phyloP scores from a whole-genome alignment of 2,113 vertebrate species.

The Alectura lathami region DNA sequence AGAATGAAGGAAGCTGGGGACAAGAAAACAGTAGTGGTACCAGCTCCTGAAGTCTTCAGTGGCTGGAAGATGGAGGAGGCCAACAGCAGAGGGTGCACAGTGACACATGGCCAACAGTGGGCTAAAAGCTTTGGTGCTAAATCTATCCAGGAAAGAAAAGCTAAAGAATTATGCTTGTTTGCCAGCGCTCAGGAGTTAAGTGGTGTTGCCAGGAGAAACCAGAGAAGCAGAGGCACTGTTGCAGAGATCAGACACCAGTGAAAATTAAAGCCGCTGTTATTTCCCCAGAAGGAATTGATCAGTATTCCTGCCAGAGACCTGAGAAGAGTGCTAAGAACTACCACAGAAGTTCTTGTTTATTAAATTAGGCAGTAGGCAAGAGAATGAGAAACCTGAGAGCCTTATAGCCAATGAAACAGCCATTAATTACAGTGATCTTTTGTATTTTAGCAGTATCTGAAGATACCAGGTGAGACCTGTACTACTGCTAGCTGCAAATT shows the following conservation, averaged over 20 bases:
- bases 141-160: background rate
- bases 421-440: background rate
- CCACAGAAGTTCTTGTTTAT: background rate
- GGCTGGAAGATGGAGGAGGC: background rate
- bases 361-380: background rate
- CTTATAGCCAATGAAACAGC: background rate
- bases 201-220: background rate
- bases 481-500: background rate
- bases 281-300: background rate
- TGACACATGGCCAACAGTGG: background rate
- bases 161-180: background rate
- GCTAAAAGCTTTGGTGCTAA: background rate
- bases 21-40: background rate
- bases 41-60: background rate
- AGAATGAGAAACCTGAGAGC: background rate
- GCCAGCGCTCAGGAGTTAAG: background rate
- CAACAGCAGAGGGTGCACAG: fast-evolving
- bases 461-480: background rate
- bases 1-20: background rate
- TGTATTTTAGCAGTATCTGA: background rate
- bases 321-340: background rate
- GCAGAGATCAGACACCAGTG: background rate
- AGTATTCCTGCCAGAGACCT: background rate
- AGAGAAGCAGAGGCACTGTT: background rate
- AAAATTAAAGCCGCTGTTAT: background rate